Conservation (phyloP, 2,797 vertebrate genomes). For the Podargus strigoides region DNA sequence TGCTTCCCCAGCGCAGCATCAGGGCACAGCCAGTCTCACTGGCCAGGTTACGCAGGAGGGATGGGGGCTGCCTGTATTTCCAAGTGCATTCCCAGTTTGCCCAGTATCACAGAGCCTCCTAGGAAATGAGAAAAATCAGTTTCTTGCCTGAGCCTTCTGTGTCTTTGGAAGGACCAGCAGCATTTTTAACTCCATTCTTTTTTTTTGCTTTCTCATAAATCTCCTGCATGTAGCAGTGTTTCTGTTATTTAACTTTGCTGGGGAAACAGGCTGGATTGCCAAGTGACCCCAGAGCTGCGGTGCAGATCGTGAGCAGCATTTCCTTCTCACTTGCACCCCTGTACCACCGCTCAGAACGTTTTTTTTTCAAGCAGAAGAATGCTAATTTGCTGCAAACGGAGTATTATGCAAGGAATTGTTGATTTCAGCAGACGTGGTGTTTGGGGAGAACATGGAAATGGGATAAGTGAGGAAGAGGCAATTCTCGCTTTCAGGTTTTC, state of each 20-base stretch:
- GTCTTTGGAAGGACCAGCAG: background rate
- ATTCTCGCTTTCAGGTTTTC: background rate
- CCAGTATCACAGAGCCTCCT: background rate
- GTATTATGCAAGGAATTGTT: background rate
- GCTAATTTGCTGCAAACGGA: background rate
- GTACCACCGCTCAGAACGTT: background rate
- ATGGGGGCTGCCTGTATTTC: background rate
- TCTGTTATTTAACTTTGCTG: background rate
- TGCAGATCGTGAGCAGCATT: background rate
- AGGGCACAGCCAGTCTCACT: fast-evolving
- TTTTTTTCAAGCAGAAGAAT: background rate
- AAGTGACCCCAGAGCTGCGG: background rate
- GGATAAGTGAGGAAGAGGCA: background rate
- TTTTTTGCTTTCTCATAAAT: background rate
- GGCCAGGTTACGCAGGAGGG: background rate
- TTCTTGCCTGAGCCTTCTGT: background rate
- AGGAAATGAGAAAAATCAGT: background rate
- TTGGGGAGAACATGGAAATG: background rate
- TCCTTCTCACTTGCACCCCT: background rate
- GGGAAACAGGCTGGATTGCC: background rate
- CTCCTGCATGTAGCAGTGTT: background rate
- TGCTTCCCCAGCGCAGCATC: background rate
- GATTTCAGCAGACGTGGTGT: background rate
- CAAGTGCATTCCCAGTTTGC: background rate
- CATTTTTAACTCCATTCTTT: background rate